These are phyloP conservation scores for Epicampocera succincta DNA, from an alignment of 2,888 invertebrate species.

Conservation along the genomic window DNA sequence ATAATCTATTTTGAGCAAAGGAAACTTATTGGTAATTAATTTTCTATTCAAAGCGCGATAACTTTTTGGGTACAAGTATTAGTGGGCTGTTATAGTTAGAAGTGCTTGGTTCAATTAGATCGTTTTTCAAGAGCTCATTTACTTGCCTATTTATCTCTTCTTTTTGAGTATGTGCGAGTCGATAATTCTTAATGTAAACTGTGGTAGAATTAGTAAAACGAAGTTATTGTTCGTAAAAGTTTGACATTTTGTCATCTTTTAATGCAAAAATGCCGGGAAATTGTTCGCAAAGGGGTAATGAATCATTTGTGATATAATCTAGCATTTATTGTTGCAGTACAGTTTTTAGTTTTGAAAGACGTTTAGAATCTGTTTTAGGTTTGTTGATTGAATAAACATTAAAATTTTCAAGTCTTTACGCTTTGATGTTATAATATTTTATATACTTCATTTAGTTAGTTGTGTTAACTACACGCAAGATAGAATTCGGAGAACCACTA, in stretches of 20 bases:
- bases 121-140: background rate
- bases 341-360: background rate
- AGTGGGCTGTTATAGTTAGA: background rate
- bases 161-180: background rate
- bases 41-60: constrained; percentile 18
- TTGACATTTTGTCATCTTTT: constrained; percentile 22
- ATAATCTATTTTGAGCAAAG: background rate
- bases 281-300: no score
- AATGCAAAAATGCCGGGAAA: no score
- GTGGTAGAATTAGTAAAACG: background rate
- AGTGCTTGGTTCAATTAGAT: background rate
- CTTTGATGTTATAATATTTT: background rate
- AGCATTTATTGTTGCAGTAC: background rate
- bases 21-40: background rate
- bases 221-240: constrained; percentile 17
- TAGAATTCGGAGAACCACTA: background rate
- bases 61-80: background rate
- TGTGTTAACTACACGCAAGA: background rate
- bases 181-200: background rate
- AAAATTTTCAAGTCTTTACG: background rate
- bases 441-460: background rate
- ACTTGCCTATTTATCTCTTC: background rate
- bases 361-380: background rate
- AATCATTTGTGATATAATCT: background rate
- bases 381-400: background rate